phyloP scores from a whole-genome alignment of 2,797 vertebrate species.

The Cossypha caffra region DNA sequence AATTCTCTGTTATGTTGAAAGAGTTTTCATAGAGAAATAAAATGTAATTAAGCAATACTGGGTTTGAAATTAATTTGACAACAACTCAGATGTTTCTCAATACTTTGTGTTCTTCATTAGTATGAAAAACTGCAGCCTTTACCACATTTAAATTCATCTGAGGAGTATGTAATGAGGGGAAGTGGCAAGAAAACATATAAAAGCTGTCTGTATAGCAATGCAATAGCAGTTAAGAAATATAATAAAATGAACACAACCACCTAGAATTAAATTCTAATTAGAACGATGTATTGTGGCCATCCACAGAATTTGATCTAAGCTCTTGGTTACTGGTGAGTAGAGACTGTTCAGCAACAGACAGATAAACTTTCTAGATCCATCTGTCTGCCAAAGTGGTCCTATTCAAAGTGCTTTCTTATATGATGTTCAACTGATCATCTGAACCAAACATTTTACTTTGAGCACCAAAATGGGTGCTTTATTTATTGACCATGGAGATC shows the following conservation, averaged over 20 bases:
- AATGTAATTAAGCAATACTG: conserved; percentile 39
- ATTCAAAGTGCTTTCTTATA: neutral
- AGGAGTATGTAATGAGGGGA: conserved; percentile 48
- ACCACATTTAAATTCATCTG: conserved; percentile 50
- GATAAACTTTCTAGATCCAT: neutral
- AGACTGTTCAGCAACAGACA: neutral
- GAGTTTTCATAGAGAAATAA: neutral
- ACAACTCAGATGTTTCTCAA: neutral
- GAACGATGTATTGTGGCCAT: conserved; percentile 18
- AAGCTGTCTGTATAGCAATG: conserved; percentile 19
- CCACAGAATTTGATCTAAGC: conserved; percentile 28
- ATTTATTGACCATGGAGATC: neutral
- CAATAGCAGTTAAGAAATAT: conserved; percentile 50
- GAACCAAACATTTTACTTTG: neutral
- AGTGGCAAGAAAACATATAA: conserved; percentile 59
- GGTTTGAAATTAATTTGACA: conserved; percentile 41
- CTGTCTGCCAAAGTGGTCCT: neutral
- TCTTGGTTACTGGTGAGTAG: neutral
- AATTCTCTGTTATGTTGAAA: neutral
- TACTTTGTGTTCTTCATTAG: conserved; percentile 47
- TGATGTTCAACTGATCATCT: neutral
- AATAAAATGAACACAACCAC: conserved; percentile 54
- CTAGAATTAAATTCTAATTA: conserved; percentile 61
- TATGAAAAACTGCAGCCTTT: conserved; percentile 47
- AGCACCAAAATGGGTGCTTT: neutral